Percentiles rank a stretch among this genome's conserved stretches.
phyloP scores from a whole-genome alignment of 1,140 invertebrate genomes.

The Diachasma alloeum region DNA sequence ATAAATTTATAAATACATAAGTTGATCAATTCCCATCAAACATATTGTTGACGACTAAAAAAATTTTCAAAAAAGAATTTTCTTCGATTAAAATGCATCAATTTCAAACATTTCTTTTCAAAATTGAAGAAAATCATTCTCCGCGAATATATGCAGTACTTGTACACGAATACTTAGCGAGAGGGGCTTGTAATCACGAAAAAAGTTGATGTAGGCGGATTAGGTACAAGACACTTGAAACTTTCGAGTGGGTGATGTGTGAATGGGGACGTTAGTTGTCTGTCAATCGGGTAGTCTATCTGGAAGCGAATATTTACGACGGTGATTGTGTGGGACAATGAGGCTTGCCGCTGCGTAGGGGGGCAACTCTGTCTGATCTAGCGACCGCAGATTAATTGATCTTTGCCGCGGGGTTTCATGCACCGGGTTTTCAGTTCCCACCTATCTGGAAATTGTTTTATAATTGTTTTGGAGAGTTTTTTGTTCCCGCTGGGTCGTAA shows the following conservation, averaged over 20 bases:
- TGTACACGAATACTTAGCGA: neutral
- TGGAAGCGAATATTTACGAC: neutral
- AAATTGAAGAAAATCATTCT: neutral
- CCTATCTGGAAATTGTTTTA: neutral
- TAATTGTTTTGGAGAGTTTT: neutral
- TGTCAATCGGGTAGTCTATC: neutral
- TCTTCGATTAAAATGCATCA: too few species aligned
- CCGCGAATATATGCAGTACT: neutral
- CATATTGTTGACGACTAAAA: too few species aligned
- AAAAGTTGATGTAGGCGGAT: neutral
- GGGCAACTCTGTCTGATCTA: neutral
- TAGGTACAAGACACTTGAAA: slow-evolving; percentile 1
- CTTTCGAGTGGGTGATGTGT: slow-evolving; percentile 8
- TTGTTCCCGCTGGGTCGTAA: neutral
- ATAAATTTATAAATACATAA: too few species aligned
- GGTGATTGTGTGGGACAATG: neutral
- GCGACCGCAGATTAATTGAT: neutral
- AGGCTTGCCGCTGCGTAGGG: neutral
- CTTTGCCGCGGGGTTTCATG: neutral
- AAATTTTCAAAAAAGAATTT: too few species aligned
- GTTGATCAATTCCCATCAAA: too few species aligned
- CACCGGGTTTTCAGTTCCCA: neutral
- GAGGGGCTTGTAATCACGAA: neutral
- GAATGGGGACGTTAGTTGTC: slow-evolving; percentile 9
- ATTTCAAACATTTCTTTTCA: too few species aligned